Conservation (phyloP, 2,113 vertebrate species). For the Malurus alboscapulatus region DNA sequence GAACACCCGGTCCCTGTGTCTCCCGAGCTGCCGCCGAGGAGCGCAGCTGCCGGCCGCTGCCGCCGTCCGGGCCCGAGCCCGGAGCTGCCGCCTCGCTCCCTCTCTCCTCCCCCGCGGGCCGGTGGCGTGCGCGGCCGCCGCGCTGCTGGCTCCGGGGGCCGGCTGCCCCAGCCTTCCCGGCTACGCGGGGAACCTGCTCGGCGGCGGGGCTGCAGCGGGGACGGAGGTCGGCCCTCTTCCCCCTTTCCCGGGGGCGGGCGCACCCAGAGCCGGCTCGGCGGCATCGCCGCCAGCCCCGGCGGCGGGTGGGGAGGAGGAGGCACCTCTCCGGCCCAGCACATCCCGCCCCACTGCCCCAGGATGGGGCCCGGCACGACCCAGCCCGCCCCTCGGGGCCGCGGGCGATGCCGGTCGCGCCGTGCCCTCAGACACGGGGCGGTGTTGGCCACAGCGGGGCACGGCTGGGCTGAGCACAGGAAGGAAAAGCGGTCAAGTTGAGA, state of each 20-base stretch:
- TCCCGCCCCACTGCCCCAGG: neutral
- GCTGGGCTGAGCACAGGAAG: neutral
- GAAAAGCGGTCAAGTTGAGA: neutral
- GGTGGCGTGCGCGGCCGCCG: neutral
- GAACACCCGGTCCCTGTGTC: neutral
- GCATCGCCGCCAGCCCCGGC: neutral
- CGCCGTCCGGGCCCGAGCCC: neutral
- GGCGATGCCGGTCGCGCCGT: neutral
- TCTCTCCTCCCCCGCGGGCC: neutral
- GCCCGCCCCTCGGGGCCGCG: neutral
- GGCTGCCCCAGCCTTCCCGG: neutral
- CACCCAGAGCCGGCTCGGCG: neutral
- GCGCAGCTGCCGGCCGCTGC: neutral
- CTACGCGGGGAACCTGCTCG: neutral
- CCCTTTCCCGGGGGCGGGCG: neutral
- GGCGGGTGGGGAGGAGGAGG: neutral
- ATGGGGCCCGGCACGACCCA: neutral
- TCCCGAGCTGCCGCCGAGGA: neutral
- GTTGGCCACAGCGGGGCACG: neutral
- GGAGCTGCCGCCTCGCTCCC: neutral
- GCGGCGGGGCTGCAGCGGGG: neutral
- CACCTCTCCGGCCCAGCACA: neutral
- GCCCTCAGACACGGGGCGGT: neutral
- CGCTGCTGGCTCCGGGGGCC: neutral
- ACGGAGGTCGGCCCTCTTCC: neutral